Conservation (phyloP, 1,140 invertebrate species). For the Epicauta chinensis region DNA sequence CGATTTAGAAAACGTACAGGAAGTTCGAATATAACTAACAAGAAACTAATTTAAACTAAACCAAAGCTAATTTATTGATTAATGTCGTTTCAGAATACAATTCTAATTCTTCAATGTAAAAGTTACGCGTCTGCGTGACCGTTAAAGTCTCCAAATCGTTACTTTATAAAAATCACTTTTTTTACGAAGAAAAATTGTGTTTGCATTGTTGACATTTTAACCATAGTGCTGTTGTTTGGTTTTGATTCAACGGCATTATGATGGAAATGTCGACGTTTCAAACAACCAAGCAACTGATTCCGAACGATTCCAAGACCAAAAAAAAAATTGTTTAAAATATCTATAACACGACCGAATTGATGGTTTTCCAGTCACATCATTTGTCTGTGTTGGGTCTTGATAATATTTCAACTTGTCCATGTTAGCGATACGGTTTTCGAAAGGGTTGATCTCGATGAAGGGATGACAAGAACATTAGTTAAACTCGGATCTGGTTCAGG, state of each 20-base stretch:
- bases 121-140: too few relatives aligned
- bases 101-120: too few relatives aligned
- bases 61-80: too few relatives aligned
- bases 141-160: too few relatives aligned
- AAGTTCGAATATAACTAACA: too few relatives aligned
- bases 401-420: constrained; percentile 30
- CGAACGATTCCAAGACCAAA: not conserved
- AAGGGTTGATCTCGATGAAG: constrained; percentile 30
- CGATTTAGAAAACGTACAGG: too few relatives aligned
- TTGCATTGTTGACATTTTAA: constrained; percentile 44
- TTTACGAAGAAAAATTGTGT: constrained; percentile 19
- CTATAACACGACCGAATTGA: constrained; percentile 19
- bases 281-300: constrained; percentile 30
- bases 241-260: constrained; percentile 40
- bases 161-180: too few relatives aligned
- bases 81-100: too few relatives aligned
- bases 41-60: too few relatives aligned
- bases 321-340: constrained; percentile 12
- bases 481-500: not conserved
- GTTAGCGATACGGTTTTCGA: constrained; percentile 18
- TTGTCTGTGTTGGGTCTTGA: constrained; percentile 18
- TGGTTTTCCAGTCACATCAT: constrained; percentile 27
- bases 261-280: constrained; percentile 42
- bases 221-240: constrained; percentile 43
- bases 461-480: constrained; percentile 27